phyloP scores from a whole-genome alignment of 2,797 vertebrate species.

The Pseudochaenichthys georgianus region DNA sequence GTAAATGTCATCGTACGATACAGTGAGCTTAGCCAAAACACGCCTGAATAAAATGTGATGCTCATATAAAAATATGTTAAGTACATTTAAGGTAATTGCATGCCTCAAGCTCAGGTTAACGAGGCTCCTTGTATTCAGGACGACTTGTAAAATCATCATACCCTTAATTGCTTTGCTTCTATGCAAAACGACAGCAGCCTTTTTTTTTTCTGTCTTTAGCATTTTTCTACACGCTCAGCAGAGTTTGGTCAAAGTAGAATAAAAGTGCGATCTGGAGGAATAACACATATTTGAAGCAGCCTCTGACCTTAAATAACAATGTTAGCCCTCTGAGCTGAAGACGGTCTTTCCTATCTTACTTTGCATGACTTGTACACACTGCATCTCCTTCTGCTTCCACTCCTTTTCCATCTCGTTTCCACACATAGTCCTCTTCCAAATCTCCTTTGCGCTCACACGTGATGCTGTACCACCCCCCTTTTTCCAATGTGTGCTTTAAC shows the following conservation, averaged over 20 bases:
- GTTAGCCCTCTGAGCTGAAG: slow-evolving; percentile 58
- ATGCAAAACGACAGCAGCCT: slow-evolving; percentile 2
- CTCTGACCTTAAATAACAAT: slow-evolving; percentile 64
- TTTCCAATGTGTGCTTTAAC: slow-evolving; percentile 21
- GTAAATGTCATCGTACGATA: not conserved
- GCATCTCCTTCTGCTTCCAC: slow-evolving; percentile 24
- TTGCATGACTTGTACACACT: slow-evolving; percentile 65
- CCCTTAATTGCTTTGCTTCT: slow-evolving; percentile 27
- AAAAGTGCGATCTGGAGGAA: slow-evolving; percentile 71
- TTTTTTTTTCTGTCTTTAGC: not conserved
- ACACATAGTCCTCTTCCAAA: slow-evolving; percentile 13
- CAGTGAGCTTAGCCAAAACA: not conserved
- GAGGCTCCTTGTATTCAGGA: slow-evolving; percentile 30
- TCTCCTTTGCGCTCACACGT: not conserved
- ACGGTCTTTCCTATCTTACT: slow-evolving; percentile 67
- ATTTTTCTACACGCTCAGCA: slow-evolving; percentile 22
- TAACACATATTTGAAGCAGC: slow-evolving; percentile 56
- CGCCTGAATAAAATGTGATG: not conserved
- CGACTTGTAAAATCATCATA: slow-evolving; percentile 16
- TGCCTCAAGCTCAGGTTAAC: slow-evolving; percentile 15
- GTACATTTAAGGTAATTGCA: slow-evolving; percentile 7
- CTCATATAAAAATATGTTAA: not conserved
- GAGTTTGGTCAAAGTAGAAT: slow-evolving; percentile 60
- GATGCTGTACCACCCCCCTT: not conserved
- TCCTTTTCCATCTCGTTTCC: slow-evolving; percentile 26